phyloP scores from a whole-genome alignment of 2,797 vertebrate genomes.

The Oryzias sinensis region DNA sequence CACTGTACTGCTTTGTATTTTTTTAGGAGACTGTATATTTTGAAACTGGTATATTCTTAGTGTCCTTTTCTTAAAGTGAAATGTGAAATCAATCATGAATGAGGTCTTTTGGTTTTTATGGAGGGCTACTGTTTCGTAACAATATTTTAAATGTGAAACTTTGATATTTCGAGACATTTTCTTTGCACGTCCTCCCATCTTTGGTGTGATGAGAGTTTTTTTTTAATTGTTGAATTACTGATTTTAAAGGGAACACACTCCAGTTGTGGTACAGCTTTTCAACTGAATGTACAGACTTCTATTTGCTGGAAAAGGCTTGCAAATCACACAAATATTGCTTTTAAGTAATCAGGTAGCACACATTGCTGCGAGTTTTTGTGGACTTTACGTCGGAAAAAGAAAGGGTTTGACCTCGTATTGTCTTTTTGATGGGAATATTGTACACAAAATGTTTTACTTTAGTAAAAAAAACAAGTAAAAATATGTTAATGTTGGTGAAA shows the following conservation, averaged over 20 bases:
- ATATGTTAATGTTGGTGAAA: constrained; percentile 66
- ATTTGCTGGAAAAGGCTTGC: constrained; percentile 71
- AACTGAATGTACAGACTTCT: constrained; percentile 72
- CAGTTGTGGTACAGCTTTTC: constrained; percentile 57
- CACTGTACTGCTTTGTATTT: constrained; percentile 87
- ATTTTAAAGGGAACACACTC: constrained; percentile 55
- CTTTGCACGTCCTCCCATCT: constrained; percentile 60
- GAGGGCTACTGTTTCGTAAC: constrained; percentile 74
- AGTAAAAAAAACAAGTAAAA: constrained; percentile 30
- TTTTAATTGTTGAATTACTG: constrained; percentile 44
- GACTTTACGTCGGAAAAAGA: constrained; percentile 63
- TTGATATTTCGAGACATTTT: constrained; percentile 69
- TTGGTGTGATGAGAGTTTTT: constrained; percentile 59
- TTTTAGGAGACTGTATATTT: constrained; percentile 83
- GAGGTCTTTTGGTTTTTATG: constrained; percentile 69
- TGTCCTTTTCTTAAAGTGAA: constrained; percentile 71
- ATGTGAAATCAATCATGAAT: constrained; percentile 73
- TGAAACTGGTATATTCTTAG: constrained; percentile 72
- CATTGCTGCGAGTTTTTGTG: constrained; percentile 80
- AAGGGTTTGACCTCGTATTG: constrained; percentile 49
- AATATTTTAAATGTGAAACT: constrained; percentile 75
- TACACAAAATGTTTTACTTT: constrained; percentile 65
- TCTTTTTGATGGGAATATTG: constrained; percentile 56
- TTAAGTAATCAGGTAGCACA: constrained; percentile 84
- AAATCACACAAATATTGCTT: constrained; percentile 74